A percentile compares a stretch with the other conserved stretches of the same genome.
Conservation (phyloP, 2,888 invertebrate genomes). For the Ectemnius lituratus region DNA sequence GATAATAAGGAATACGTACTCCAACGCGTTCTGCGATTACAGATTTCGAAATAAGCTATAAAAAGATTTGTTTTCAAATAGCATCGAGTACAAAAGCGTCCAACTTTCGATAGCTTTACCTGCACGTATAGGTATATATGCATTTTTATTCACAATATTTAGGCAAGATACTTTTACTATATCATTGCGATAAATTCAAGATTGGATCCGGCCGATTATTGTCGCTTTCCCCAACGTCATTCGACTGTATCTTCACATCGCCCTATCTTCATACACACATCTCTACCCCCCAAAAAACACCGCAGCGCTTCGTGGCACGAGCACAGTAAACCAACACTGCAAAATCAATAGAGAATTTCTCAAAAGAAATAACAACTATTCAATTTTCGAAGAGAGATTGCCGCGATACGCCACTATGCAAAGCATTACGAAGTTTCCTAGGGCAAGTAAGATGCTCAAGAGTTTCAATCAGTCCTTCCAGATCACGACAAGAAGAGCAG, state of each 20-base stretch:
- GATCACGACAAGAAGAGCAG: neutral
- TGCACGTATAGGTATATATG: neutral
- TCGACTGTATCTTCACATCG: too few relatives aligned
- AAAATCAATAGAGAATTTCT: neutral
- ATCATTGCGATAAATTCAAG: constrained; percentile 30
- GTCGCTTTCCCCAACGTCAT: too few relatives aligned
- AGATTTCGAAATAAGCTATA: constrained; percentile 27
- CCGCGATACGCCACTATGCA: neutral
- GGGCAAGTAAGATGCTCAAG: too few relatives aligned
- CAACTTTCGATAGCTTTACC: neutral
- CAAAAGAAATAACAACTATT: neutral
- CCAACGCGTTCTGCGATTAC: constrained; percentile 18
- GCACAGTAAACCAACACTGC: neutral
- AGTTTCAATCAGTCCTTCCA: neutral
- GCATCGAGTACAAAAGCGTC: constrained; percentile 15
- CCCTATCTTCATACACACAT: too few relatives aligned
- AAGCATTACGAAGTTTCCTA: too few relatives aligned
- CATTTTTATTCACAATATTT: neutral
- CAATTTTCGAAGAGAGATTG: neutral
- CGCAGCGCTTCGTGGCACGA: neutral
- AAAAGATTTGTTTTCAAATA: constrained; percentile 34
- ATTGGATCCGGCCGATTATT: neutral
- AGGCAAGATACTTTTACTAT: neutral
- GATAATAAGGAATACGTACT: constrained; percentile 15
- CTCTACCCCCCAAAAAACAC: too few relatives aligned